Base-by-base conservation (phyloP, 2,888 invertebrate species). In the Lymantria dispar region DNA sequence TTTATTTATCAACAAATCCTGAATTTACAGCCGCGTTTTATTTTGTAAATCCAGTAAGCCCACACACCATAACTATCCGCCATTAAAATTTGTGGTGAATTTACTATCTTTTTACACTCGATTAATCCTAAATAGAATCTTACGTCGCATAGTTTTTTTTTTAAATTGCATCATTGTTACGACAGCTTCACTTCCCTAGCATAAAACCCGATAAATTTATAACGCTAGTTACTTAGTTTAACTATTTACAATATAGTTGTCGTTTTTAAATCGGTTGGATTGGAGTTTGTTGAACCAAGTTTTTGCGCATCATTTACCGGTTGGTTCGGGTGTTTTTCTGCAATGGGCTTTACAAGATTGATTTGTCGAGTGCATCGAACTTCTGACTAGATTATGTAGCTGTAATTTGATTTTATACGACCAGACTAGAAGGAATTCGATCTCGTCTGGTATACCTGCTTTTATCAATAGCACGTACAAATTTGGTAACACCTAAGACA, bases 201-300 rank as follows among this genome's bases (percentile, higher is more conserved):
- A 43, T 52, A 58, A 63, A 58, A 67, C 36, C 44, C 56, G 52
- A 48, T 64, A 58, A 38, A 42, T 31, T 55, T 45, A 7, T 50
- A 48, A 50, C 33, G 52, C 11, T 50, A 3, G 12, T n/a, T 42
- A 30, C 29, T 2, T 42, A 9, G 15, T n/a, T 29, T 5, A 29
- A n/a, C 22, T 5, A 29, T 42, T 30, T 29, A 7, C 1, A 29
- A 36, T 43, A 13, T 44, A 30, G 13, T 38, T 43, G 22, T 31
- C 5, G 52, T 52, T 43, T 22, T 43, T 11, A 30, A 47, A 36
- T 53, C 41, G 50, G 48, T 31, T 49, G 52, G 54, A 56, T 71
- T 50, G 64, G 54, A 79, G 86, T 85, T 81, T 80, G 74, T 84
- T 85, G 86, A 86, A 85, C 86, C 50, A 63, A 60, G 80, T 85